Percentiles rank a stretch among this genome's conserved stretches.
Evolutionary conservation across 2,113 vertebrate genomes (phyloP).

Genomic region (Tursiops truncatus): DNA sequence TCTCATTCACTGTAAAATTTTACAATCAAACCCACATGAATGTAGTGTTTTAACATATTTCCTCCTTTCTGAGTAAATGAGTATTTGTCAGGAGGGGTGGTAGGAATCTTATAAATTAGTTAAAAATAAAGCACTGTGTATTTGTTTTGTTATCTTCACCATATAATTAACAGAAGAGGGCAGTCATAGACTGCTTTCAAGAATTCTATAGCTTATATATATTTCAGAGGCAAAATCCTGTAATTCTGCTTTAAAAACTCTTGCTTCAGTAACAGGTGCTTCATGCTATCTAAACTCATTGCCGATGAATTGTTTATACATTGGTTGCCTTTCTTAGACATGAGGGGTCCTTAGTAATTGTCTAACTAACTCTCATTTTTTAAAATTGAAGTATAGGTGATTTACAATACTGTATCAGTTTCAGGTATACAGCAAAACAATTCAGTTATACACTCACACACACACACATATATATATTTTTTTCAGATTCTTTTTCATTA

Average conservation of each 20-base stretch:
- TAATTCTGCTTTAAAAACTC: constrained; percentile 38
- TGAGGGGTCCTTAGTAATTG: neutral
- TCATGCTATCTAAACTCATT: neutral
- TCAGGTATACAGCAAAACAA: neutral
- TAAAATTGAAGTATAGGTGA: neutral
- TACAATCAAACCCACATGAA: neutral
- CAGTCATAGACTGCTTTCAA: constrained; percentile 46
- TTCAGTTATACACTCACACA: neutral
- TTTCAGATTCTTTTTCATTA: no score
- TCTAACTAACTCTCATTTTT: neutral
- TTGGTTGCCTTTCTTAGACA: neutral
- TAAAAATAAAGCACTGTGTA: neutral
- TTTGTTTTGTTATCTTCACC: constrained; percentile 23
- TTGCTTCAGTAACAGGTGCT: neutral
- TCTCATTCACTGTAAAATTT: neutral
- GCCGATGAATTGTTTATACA: neutral
- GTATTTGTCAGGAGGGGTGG: neutral
- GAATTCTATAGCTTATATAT: constrained; percentile 11
- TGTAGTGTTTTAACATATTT: neutral
- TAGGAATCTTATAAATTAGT: neutral
- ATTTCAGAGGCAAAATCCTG: constrained; percentile 28
- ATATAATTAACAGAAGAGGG: constrained; percentile 59
- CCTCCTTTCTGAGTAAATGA: constrained; percentile 28
- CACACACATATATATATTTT: neutral
- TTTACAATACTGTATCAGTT: neutral